Conservation (phyloP, 2,888 invertebrate species). For the Agriopis leucophaearia region DNA sequence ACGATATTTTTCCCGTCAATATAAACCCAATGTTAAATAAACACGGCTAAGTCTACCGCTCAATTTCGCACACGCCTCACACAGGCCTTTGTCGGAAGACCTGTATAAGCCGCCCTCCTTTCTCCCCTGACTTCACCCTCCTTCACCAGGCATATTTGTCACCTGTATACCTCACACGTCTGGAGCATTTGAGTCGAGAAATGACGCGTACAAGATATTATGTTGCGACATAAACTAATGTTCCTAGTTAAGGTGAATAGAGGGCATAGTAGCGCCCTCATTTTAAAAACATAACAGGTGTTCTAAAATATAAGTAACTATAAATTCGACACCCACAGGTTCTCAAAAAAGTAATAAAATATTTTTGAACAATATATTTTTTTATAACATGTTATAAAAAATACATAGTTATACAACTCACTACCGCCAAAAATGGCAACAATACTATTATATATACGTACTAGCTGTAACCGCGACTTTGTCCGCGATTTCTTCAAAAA, state of each 20-base stretch:
- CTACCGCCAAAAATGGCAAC: too few relatives aligned
- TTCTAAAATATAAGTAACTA: too few relatives aligned
- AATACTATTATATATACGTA: too few relatives aligned
- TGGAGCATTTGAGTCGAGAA: conserved; percentile 48
- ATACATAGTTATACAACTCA: too few relatives aligned
- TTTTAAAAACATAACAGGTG: too few relatives aligned
- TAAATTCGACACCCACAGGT: too few relatives aligned
- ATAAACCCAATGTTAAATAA: conserved; percentile 38
- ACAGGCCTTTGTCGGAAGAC: conserved; percentile 38
- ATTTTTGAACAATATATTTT: too few relatives aligned
- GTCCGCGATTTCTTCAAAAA: too few relatives aligned
- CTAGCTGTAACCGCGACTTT: too few relatives aligned
- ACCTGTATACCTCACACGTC: conserved; percentile 51
- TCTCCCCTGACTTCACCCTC: conserved; percentile 10
- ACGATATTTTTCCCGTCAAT: conserved; percentile 35
- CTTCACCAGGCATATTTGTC: conserved; percentile 44
- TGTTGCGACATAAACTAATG: conserved; percentile 8
- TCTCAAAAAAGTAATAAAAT: too few relatives aligned
- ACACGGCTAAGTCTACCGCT: conserved; percentile 35
- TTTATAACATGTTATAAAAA: too few relatives aligned
- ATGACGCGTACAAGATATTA: conserved; percentile 46
- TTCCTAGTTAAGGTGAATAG: not conserved
- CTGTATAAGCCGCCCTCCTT: conserved; percentile 23
- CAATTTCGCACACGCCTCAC: conserved; percentile 37
- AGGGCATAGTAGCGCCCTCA: too few relatives aligned